Evolutionary conservation across 2,113 vertebrate genomes (phyloP).

Genomic region (Diglossa brunneiventris): DNA sequence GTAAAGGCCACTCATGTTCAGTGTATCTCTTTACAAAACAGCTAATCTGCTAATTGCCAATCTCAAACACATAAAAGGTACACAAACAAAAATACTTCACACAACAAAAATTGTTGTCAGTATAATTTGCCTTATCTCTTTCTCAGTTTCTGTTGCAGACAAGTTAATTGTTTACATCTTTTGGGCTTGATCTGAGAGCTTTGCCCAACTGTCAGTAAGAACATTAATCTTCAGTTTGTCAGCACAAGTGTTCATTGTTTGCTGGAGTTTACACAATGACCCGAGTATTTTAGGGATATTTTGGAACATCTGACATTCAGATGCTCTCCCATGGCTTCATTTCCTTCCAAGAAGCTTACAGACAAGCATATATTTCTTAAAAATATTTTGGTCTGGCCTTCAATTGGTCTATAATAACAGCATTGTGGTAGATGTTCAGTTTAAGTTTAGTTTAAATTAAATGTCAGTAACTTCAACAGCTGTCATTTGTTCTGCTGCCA

Average conservation of each 20-base stretch:
- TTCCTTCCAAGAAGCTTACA: background rate
- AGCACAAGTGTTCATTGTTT: background rate
- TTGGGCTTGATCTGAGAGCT: background rate
- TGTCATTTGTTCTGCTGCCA: background rate
- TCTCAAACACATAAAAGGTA: background rate
- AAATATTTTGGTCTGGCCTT: background rate
- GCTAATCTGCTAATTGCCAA: background rate
- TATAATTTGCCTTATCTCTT: background rate
- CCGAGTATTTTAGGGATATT: background rate
- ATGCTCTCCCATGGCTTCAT: background rate
- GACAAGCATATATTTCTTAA: background rate
- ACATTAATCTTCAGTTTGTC: background rate
- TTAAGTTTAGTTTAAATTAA: background rate
- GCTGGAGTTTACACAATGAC: background rate
- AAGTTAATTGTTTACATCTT: slow-evolving; percentile 3
- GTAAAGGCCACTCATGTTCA: background rate
- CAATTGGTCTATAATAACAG: background rate
- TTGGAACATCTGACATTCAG: background rate
- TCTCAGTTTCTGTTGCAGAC: background rate
- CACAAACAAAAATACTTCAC: background rate
- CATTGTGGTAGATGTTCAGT: background rate
- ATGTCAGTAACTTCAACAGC: background rate
- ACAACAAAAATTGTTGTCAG: background rate
- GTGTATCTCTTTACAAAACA: background rate
- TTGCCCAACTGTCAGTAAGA: background rate